Base-by-base conservation (phyloP, 2,888 invertebrate species). In the Pyrocoelia pectoralis region DNA sequence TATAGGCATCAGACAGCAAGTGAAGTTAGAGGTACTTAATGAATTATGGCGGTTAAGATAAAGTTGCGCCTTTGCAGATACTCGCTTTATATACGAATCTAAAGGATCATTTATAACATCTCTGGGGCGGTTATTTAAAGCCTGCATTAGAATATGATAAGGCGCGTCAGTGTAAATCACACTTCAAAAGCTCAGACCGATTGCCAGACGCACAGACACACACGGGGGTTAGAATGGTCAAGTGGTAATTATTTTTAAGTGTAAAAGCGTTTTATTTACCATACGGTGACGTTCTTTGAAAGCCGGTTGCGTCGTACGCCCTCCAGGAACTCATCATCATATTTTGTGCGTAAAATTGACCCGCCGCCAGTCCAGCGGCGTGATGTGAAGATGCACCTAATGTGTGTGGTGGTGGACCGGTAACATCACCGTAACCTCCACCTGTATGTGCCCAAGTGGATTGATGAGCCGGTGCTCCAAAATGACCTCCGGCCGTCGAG, bases 251-350 rank as follows among this genome's bases (percentile, higher is more conserved):
- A 49, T 40, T 54, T 60, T 52, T 18, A 38, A 54, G 48, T 51
- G 51, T 49, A 58, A 33, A 46, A 17, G 14, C 24, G 17, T 14
- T 13, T 19, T 12, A 72, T 78, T 78, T 77, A 89, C 93, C 93
- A 77, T 93, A 93, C 0, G 92, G 91, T 1, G 92, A 91, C 14
- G 92, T 89, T 54, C 93, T 86, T 79, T 93, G 93, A 78, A 92
- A 90, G n/a, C 90, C 89, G 1, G 83, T 75, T 13, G 87, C 85
- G 77, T 93, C 93, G 83, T 93, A 93, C 12, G 86, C 84, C 71
- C 92, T 86, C 88, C 93, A 92, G 19, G 87, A 86, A 55, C 86
- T 84, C 88, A 89, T 89, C 76, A 92, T 89, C 79, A 91, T 88
- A 81, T 93, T 93, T 81, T 92, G 93, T 12, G 89, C 87, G 81